A percentile compares a stretch with the other conserved stretches of the same genome.
phyloP scores from a whole-genome alignment of 2,888 invertebrate species.

The Ctenicera cuprea region DNA sequence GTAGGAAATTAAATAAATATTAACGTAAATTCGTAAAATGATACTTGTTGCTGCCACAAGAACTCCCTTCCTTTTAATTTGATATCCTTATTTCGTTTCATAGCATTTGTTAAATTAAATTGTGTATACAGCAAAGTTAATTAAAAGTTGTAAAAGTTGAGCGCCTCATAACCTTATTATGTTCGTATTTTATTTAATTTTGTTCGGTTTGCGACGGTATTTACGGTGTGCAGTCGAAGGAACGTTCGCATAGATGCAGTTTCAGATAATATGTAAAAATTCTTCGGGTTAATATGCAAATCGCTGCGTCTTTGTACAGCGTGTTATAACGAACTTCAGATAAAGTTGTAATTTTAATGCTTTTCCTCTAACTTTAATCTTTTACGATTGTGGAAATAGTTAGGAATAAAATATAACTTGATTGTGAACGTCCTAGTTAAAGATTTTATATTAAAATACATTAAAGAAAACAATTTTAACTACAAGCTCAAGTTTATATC shows the following conservation, averaged over 20 bases:
- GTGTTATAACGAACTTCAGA: background rate
- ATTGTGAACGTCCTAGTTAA: too few relatives aligned
- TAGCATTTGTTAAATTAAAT: slow-evolving; percentile 41
- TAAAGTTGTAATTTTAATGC: too few relatives aligned
- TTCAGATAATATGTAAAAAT: slow-evolving; percentile 16
- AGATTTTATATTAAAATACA: too few relatives aligned
- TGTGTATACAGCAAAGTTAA: slow-evolving; percentile 44
- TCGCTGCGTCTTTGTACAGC: background rate
- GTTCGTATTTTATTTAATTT: slow-evolving; percentile 44
- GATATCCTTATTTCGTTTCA: slow-evolving; percentile 30
- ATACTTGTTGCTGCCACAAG: slow-evolving; percentile 2
- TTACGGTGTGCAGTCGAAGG: slow-evolving; percentile 27
- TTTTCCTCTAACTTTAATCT: too few relatives aligned
- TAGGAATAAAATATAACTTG: too few relatives aligned
- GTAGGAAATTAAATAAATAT: background rate
- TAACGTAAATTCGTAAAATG: background rate
- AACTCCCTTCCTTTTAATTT: slow-evolving; percentile 9
- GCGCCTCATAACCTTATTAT: slow-evolving; percentile 40
- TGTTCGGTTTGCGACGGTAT: slow-evolving; percentile 30
- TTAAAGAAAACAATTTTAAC: too few relatives aligned
- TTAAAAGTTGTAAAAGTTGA: slow-evolving; percentile 46
- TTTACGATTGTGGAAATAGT: too few relatives aligned
- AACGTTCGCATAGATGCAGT: slow-evolving; percentile 17
- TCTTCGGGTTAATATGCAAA: slow-evolving; percentile 36
- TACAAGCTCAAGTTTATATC: too few relatives aligned